phyloP scores from a whole-genome alignment of 2,113 vertebrate genomes.

The Saccopteryx bilineata region DNA sequence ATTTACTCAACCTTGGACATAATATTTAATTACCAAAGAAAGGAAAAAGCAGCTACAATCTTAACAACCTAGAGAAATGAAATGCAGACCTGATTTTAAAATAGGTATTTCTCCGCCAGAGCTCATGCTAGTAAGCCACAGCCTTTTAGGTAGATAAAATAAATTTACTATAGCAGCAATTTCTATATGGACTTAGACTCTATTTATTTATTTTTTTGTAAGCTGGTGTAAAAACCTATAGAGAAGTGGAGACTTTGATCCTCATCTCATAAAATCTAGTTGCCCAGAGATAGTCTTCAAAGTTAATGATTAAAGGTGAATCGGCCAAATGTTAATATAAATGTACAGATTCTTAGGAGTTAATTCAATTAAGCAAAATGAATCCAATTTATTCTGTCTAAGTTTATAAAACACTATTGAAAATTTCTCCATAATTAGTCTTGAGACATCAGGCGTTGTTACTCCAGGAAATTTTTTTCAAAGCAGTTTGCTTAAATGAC shows the following conservation, averaged over 20 bases:
- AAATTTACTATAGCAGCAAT: not conserved
- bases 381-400: not conserved
- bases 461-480: not conserved
- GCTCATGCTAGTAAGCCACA: not conserved
- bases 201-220: not conserved
- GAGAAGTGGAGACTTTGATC: not conserved
- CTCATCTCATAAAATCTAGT: not conserved
- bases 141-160: not conserved
- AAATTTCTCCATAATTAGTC: slow-evolving; percentile 31
- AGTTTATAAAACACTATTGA: not conserved
- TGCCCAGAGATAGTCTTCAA: not conserved
- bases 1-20: not conserved
- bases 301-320: slow-evolving; percentile 24
- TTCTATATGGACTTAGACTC: not conserved
- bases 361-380: not conserved
- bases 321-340: slow-evolving; percentile 19
- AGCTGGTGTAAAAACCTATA: not conserved
- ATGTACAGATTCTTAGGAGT: not conserved
- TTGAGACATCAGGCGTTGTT: slow-evolving; percentile 24
- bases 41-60: not conserved
- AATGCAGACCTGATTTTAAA: slow-evolving; percentile 14
- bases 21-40: not conserved
- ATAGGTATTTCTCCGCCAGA: not conserved
- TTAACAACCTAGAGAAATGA: slow-evolving; percentile 4
- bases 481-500: not conserved